phyloP scores from a whole-genome alignment of 2,888 invertebrate genomes.

The Meteorus colon region DNA sequence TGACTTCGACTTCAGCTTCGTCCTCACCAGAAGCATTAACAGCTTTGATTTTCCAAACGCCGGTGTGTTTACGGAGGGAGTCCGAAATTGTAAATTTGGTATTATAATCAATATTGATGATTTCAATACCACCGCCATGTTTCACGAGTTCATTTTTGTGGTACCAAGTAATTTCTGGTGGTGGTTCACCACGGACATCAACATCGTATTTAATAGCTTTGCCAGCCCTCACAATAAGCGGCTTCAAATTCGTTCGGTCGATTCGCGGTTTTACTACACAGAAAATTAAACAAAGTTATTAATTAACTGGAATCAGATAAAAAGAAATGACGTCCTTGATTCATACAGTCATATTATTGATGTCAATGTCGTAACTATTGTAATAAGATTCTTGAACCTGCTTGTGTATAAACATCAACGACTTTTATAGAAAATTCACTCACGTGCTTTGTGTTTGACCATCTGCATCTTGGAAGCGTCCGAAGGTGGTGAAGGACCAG shows the following conservation, averaged over 20 bases:
- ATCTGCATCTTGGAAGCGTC: constrained; percentile 92
- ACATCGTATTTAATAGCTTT: constrained; percentile 94
- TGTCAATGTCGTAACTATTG: too few relatives aligned
- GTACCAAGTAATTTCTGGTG: constrained; percentile 94
- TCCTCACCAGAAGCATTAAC: constrained; percentile 94
- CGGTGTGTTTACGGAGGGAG: constrained; percentile 87
- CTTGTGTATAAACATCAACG: too few relatives aligned
- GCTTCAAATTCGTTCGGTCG: constrained; percentile 94
- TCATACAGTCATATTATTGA: constrained; percentile 23
- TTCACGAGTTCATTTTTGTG: constrained; percentile 85
- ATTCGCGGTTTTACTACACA: constrained; percentile 95
- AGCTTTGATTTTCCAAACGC: constrained; percentile 91
- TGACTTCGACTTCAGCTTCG: constrained; percentile 94
- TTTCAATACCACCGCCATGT: constrained; percentile 82
- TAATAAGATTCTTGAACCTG: too few relatives aligned
- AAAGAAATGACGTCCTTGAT: constrained; percentile 17
- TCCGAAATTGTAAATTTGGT: constrained; percentile 89
- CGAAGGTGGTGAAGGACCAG: constrained; percentile 91
- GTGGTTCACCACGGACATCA: constrained; percentile 95
- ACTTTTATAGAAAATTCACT: constrained; percentile 72
- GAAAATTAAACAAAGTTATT: constrained; percentile 15
- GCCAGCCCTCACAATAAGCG: constrained; percentile 91
- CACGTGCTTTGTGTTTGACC: constrained; percentile 90
- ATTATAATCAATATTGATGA: constrained; percentile 92
- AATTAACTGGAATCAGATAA: constrained; percentile 27